phyloP scores from a whole-genome alignment of 2,888 invertebrate genomes.

The Gerris lacustris region DNA sequence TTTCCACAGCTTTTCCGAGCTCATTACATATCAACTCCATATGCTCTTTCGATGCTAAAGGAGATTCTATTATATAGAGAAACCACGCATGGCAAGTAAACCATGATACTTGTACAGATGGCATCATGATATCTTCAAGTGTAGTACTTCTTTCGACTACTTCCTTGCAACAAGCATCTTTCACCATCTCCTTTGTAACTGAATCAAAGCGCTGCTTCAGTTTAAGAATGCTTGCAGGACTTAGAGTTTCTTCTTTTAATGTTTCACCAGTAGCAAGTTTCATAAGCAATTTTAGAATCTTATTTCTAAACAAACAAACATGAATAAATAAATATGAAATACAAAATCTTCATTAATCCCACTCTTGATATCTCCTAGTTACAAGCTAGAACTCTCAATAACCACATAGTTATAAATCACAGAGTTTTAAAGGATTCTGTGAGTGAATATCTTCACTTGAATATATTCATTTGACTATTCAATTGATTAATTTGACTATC shows the following conservation, averaged over 20 bases:
- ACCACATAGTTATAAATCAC: too few species aligned
- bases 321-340: too few species aligned
- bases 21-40: neutral
- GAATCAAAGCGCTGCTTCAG: neutral
- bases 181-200: neutral
- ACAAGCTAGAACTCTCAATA: too few species aligned
- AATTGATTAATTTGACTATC: too few species aligned
- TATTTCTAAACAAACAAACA: neutral
- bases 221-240: neutral
- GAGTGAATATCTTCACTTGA: too few species aligned
- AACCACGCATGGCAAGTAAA: slow-evolving; percentile 44
- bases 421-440: too few species aligned
- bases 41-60: slow-evolving; percentile 21
- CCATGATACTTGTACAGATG: slow-evolving; percentile 43
- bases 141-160: neutral
- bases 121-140: slow-evolving; percentile 39
- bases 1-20: neutral
- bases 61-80: slow-evolving; percentile 37
- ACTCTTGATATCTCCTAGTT: too few species aligned
- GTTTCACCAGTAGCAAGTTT: slow-evolving; percentile 21
- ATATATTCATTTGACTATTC: too few species aligned
- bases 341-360: too few species aligned
- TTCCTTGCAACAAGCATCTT: neutral
- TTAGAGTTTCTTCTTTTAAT: slow-evolving; percentile 14
- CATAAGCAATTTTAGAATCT: neutral